Base-by-base conservation (phyloP, 2,888 invertebrate species). In the Apamea sordens region DNA sequence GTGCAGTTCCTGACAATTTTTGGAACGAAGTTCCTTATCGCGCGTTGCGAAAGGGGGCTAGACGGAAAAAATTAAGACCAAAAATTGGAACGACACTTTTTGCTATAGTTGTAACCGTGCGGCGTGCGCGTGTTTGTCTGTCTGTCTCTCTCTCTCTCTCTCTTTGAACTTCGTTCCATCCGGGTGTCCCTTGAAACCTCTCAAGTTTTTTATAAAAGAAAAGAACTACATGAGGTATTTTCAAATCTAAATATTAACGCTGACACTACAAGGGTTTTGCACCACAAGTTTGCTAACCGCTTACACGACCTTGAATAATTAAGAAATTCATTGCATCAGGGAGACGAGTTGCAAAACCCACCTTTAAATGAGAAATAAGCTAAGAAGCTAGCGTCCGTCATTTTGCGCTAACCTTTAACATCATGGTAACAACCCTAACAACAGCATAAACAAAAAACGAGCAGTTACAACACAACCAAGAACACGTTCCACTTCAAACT, bases 181-280 rank as follows among this genome's bases (percentile, higher is more conserved):
- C n/a, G n/a, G n/a, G n/a, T n/a, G n/a, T n/a, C n/a, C n/a, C n/a
- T n/a, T n/a, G n/a, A n/a, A n/a, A n/a, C n/a, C n/a, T n/a, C n/a
- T n/a, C n/a, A n/a, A n/a, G n/a, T n/a, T n/a, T 0, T 36, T 8
- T 18, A n/a, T n/a, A 32, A 18, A 44, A 44, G 6, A 36, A 73
- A 24, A 24, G 10, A 28, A 44, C 18, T 53, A 24, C 24, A 10
- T 2, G 3, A 11, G 18, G 2, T 24, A 77, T 47, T 32, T 65
- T 28, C 2, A 32, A 65, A 18, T 44, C 1, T 32, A 75, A 72
- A 72, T 41, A 56, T 65, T 3, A 77, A 32, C 1, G 18, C 15
- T 76, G 44, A 53, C 76, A 76, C 41, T 53, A 63, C 28, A 59
- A 21, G n/a, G 21, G 15, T 32, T 76, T 75, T 5, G n/a, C 8